phyloP scores from a whole-genome alignment of 2,797 vertebrate species.

The Danio jaintianensis region DNA sequence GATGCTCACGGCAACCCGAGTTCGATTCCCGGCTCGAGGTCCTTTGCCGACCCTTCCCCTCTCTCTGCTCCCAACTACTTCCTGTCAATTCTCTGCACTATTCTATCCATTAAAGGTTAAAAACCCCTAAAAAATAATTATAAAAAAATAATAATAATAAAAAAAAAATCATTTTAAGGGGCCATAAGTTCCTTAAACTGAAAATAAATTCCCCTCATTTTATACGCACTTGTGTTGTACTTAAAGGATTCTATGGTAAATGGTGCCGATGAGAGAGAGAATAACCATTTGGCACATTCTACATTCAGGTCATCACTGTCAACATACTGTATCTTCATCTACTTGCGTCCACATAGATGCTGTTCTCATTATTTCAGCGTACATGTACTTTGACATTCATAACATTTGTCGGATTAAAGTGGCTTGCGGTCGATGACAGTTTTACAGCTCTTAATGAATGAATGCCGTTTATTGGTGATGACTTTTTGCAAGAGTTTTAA shows the following conservation, averaged over 20 bases:
- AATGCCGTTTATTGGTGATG: slow-evolving; percentile 20
- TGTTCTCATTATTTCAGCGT: not conserved
- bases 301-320: slow-evolving; percentile 22
- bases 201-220: not conserved
- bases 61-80: no score
- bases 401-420: not conserved
- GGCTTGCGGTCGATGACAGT: not conserved
- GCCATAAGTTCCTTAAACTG: not conserved
- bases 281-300: not conserved
- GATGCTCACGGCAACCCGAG: no score
- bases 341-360: slow-evolving; percentile 3
- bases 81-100: no score
- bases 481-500: slow-evolving; percentile 25
- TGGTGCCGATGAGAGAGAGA: slow-evolving; percentile 19
- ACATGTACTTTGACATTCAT: slow-evolving; percentile 2
- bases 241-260: slow-evolving; percentile 30
- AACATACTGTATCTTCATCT: slow-evolving; percentile 6
- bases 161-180: not conserved
- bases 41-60: no score
- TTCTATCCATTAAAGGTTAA: no score
- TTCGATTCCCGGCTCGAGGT: no score
- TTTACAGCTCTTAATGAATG: slow-evolving; percentile 21
- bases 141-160: no score
- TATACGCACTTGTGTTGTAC: slow-evolving; percentile 5
- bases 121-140: no score